Evolutionary conservation across 2,797 vertebrate genomes (phyloP), one percentile per base, ranked within the genome.

Genomic region (Sebastes aleutianus): DNA sequence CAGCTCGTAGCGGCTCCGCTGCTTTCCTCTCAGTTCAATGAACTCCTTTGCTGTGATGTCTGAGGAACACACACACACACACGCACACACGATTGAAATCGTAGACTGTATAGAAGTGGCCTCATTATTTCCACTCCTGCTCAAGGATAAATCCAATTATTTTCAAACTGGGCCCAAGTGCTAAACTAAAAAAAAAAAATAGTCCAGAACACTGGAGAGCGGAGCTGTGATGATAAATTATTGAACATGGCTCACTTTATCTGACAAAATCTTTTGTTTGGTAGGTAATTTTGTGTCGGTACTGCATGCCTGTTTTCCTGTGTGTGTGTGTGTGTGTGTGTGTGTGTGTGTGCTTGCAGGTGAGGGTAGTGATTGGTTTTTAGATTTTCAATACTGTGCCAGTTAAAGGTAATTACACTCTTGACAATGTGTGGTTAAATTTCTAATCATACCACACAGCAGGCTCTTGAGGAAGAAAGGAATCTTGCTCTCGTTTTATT

Each of bases 41-140:
- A 98, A 97, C 80, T 97, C 96, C 76, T 95, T 95, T 13, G 96
- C 96, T 53, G 95, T 96, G 79, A 96, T 88, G 92, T 94, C 97
- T 97, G 86, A 65, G 66, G 71, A 79, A 84, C 26, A 92, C 76
- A 91, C 64, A 66, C 64, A n/a, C 26, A 53, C 65, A 68, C 65
- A 53, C 26, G 27, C 39, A 53, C 27, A 70, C 24, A 75, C 3
- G 20, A 66, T 59, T 59, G 24, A 2, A 82, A 67, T 24, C 8
- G 2, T 26, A 43, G 64, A 26, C 69, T 39, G 18, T 34, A 73
- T 24, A 56, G 64, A 79, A 84, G 82, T 66, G 66, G 39, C 72
- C 74, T 84, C 71, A 87, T 85, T 89, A 88, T 85, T 88, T 88
- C 69, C 64, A 67, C 18, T 58, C 27, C 20, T 74, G 82, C 69